Evolutionary conservation across 2,113 vertebrate species (phyloP).

Genomic region (Zosterops pallidus): DNA sequence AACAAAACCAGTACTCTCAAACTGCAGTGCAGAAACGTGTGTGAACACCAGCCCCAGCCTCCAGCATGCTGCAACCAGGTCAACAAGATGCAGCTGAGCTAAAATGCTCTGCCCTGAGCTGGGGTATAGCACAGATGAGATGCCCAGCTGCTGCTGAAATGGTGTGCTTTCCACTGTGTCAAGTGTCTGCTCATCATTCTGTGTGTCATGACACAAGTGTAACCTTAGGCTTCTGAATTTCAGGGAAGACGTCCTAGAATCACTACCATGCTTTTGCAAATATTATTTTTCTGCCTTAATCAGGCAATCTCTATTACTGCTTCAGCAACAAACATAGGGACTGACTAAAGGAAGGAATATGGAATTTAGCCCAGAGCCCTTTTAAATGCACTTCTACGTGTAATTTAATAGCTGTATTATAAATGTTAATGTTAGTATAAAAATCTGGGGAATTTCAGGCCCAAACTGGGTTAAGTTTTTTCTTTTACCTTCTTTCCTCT

Average conservation of each 20-base stretch:
- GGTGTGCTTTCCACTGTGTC: fast-evolving
- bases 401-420: conserved; percentile 60
- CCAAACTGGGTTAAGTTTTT: conserved; percentile 2
- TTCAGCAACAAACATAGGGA: background rate
- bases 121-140: too few relatives aligned
- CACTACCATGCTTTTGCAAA: background rate
- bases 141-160: background rate
- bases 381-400: background rate
- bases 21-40: fast-evolving
- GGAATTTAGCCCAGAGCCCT: conserved; percentile 18
- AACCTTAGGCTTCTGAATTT: background rate
- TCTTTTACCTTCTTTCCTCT: conserved; percentile 34
- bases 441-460: conserved; percentile 53
- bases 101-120: background rate
- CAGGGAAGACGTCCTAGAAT: background rate
- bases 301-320: background rate
- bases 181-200: fast-evolving
- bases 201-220: fast-evolving
- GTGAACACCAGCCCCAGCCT: background rate
- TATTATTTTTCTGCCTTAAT: background rate
- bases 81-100: background rate
- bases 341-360: background rate
- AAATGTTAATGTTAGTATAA: conserved; percentile 52
- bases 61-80: background rate
- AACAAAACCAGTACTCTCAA: background rate